These are phyloP conservation scores for Serripes groenlandicus DNA, from an alignment of 2,888 invertebrate genomes.

Conservation along the genomic window DNA sequence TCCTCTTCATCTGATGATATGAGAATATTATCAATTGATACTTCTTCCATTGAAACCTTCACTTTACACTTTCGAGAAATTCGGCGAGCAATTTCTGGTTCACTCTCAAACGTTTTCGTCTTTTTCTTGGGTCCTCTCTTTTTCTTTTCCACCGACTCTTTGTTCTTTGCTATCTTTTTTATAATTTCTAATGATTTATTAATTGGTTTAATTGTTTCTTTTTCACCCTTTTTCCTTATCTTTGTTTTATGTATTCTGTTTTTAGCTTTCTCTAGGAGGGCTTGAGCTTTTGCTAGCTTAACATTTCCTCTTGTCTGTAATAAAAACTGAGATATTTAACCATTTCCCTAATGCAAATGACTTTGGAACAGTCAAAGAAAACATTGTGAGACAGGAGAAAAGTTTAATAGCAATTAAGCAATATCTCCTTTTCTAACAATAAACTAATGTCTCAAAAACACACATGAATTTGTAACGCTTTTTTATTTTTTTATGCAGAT, in stretches of 20 bases:
- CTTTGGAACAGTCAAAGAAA: not conserved
- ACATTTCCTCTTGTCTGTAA: constrained; percentile 40
- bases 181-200: not conserved
- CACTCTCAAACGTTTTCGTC: not conserved
- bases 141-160: not conserved
- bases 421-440: constrained; percentile 1
- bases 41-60: constrained; percentile 63
- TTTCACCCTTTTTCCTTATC: constrained; percentile 34
- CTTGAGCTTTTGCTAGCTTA: constrained; percentile 65
- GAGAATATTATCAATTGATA: constrained; percentile 59
- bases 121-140: not conserved
- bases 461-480: no score
- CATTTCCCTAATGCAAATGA: not conserved
- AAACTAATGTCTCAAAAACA: no score
- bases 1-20: constrained; percentile 61
- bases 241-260: constrained; percentile 44
- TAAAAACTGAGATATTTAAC: not conserved
- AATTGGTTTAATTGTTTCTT: constrained; percentile 14
- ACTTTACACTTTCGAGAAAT: constrained; percentile 50
- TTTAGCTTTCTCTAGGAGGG: constrained; percentile 73
- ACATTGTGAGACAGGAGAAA: not conserved
- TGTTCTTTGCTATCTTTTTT: not conserved
- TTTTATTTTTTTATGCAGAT: no score
- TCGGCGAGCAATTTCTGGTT: constrained; percentile 27
- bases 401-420: not conserved